Evolutionary conservation across 2,797 vertebrate genomes (phyloP).

Genomic region (Phataginus tricuspis): DNA sequence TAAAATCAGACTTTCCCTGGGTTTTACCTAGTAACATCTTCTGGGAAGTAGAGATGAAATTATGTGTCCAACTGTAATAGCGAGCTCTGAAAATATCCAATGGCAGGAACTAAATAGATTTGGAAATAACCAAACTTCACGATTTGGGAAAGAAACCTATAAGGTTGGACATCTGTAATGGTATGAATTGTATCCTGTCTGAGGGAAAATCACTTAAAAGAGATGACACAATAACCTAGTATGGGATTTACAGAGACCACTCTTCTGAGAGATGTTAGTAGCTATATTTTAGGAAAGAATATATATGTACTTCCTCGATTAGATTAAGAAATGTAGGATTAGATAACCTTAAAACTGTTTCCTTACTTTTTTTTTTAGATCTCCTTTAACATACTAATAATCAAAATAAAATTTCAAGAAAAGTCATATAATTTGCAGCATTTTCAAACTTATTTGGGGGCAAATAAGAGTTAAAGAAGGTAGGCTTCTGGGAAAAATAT

Average conservation of each 20-base stretch:
- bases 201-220: neutral
- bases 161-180: neutral
- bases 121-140: neutral
- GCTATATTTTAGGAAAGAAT: neutral
- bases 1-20: neutral
- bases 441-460: neutral
- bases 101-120: neutral
- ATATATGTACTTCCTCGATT: neutral
- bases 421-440: neutral
- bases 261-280: neutral
- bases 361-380: neutral
- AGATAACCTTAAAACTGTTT: neutral
- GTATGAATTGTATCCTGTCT: neutral
- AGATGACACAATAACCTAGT: neutral
- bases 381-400: neutral
- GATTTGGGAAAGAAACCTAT: neutral
- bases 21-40: neutral
- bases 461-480: neutral
- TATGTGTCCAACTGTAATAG: neutral
- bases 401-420: neutral
- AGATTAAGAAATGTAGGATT: neutral
- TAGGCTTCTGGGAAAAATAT: neutral
- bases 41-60: neutral
- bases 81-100: neutral
- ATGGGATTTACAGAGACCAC: neutral